phyloP scores from a whole-genome alignment of 2,888 invertebrate species.

The Linyphia triangularis region DNA sequence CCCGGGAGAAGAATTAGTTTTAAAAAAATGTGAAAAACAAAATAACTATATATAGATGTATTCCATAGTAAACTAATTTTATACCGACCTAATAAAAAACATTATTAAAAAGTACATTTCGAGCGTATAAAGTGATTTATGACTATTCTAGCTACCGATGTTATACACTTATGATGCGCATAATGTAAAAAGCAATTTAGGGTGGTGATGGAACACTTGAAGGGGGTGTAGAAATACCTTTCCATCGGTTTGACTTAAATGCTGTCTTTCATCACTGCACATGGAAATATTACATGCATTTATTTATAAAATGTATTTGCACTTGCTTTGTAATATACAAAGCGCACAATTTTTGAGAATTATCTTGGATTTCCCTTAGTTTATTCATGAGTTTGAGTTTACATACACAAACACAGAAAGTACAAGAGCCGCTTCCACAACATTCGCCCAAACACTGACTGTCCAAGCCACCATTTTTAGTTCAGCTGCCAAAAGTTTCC shows the following conservation, averaged over 20 bases:
- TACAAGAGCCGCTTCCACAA: constrained; percentile 30
- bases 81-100: constrained; percentile 50
- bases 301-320: constrained; percentile 44
- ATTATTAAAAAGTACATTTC: constrained; percentile 53
- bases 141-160: constrained; percentile 38
- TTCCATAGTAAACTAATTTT: constrained; percentile 55
- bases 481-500: constrained; percentile 73
- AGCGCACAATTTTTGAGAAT: constrained; percentile 6
- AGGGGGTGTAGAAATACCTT: constrained; percentile 46
- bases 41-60: constrained; percentile 30
- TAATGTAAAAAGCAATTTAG: constrained; percentile 25
- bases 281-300: constrained; percentile 64
- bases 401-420: constrained; percentile 10
- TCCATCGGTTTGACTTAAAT: constrained; percentile 49
- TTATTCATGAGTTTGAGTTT: constrained; percentile 35
- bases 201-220: constrained; percentile 17
- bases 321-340: constrained; percentile 45
- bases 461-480: constrained; percentile 68
- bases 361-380: constrained; percentile 6
- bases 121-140: constrained; percentile 39
- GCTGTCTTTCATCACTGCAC: constrained; percentile 62
- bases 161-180: constrained; percentile 45
- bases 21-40: constrained; percentile 44
- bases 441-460: constrained; percentile 51
- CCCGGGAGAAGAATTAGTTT: neutral